Base-by-base conservation (phyloP, 2,113 vertebrate genomes). In the Cyprinus carpio region DNA sequence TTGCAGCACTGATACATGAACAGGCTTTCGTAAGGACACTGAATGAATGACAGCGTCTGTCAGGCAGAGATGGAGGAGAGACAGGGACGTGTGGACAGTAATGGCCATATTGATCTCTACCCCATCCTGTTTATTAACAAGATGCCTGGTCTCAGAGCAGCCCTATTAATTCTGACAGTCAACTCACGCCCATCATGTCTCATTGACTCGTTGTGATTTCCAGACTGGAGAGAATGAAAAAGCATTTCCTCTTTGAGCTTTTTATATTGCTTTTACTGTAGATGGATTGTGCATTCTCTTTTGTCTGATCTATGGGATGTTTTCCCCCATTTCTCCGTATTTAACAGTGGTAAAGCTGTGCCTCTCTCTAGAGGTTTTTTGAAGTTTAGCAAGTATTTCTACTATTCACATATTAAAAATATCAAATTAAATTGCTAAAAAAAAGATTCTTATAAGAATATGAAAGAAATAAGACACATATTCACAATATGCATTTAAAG, bases 101-200 rank as follows among this genome's bases (percentile, higher is more conserved):
- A 76, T 64, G 79, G 54, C 34, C 25, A 27, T 86, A 84, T 89
- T 76, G 64, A 86, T 87, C 40, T 86, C 43, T 60, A n/a, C 13
- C 75, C 78, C 0, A 58, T 91, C 88, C 83, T 43, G 82, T 90
- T 92, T 91, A 92, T 92, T 88, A 91, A 90, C 84, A 46, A 82
- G 71, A 81, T 40, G 87, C 83, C 90, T 43, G 78, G 18, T 85
- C 64, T 86, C 62, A 82, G 83, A 83, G 86, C 86, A 37, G 86
- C 71, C 78, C 87, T 75, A 87, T 93, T 92, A 89, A 93, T 91
- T 89, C 86, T 87, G 89, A 86, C 87, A 51, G 25, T 90, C 90
- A 92, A 92, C 91, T 91, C 82, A 81, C 75, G 75, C 88, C 69
- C 85, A 87, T 93, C 90, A 90, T 75, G 75, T 92, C 90, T 89